Evolutionary conservation across 2,113 vertebrate species (phyloP), one percentile per base, ranked within the genome.

Genomic region (Xiphophorus hellerii): DNA sequence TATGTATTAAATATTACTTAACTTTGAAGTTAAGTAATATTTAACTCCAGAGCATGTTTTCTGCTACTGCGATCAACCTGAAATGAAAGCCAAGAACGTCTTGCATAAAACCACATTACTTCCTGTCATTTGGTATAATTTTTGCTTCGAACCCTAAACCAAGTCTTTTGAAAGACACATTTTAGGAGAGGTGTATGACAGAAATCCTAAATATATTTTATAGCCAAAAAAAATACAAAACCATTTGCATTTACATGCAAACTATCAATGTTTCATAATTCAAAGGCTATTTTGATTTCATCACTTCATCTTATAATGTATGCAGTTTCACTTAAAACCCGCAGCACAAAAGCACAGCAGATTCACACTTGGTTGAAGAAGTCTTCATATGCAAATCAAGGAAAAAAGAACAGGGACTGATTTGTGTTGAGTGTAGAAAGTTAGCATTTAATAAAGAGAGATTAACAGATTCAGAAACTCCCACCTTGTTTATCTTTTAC

Each of bases 41-140:
- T 37, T 37, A 37, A 37, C 35, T 37, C 10, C 77, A 76, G 11
- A 9, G 4, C 7, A 61, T 31, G 31, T 30, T 14, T 37, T 71
- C 29, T 67, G 60, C 54, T 65, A 6, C 42, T 37, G 17, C 15
- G 75, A 48, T 80, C 66, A 88, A n/a, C 77, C 0, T 65, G 86
- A 90, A 87, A 87, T 73, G 13, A 30, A 71, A 71, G n/a, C 28
- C 33, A 54, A 15, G 22, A 58, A 15, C 1, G 0, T 58, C 12
- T 70, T 42, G 28, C 51, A 54, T 39, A 48, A 62, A 78, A 81
- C 48, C 67, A 76, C 76, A 78, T 35, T 58, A 48, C 77, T 88
- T 89, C 78, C 85, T 87, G 84, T 9, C 37, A 42, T 68, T 71
- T 54, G n/a, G 13, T 25, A 63, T 37, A 17, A 58, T 62, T 65